A percentile compares a stretch with the other conserved stretches of the same genome.
phyloP scores from a whole-genome alignment of 2,113 vertebrate genomes.

The Charadrius vociferus region DNA sequence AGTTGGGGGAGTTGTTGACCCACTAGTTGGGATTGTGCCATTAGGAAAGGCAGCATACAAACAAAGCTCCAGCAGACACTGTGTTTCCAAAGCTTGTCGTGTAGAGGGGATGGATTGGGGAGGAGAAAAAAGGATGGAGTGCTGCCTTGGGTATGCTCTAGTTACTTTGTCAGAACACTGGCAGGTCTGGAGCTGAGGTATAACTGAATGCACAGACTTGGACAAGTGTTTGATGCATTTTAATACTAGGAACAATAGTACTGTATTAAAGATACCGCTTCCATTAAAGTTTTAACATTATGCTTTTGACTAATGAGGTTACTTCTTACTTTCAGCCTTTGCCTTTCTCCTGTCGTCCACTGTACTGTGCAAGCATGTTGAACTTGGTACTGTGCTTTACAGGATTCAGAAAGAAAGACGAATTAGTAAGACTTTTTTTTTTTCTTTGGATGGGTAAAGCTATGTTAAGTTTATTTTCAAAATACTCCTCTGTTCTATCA shows the following conservation, averaged over 20 bases:
- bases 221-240: not conserved
- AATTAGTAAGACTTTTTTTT: constrained; percentile 84
- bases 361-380: constrained; percentile 92
- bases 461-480: not conserved
- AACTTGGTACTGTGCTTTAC: constrained; percentile 94
- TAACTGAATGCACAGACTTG: not conserved
- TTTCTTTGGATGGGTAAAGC: not conserved
- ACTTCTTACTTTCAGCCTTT: constrained; percentile 79
- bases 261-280: not conserved
- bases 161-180: not conserved
- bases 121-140: not conserved
- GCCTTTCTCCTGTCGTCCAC: constrained; percentile 89
- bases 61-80: not conserved
- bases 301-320: not conserved
- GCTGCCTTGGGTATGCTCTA: not conserved
- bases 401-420: constrained; percentile 94
- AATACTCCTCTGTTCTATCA: not conserved
- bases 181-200: not conserved
- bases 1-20: not conserved
- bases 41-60: not conserved
- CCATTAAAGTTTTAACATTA: not conserved
- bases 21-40: not conserved
- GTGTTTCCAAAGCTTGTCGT: not conserved
- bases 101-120: accelerated
- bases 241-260: not conserved